phyloP scores from a whole-genome alignment of 2,888 invertebrate species.

The Mechanitis mazaeus region DNA sequence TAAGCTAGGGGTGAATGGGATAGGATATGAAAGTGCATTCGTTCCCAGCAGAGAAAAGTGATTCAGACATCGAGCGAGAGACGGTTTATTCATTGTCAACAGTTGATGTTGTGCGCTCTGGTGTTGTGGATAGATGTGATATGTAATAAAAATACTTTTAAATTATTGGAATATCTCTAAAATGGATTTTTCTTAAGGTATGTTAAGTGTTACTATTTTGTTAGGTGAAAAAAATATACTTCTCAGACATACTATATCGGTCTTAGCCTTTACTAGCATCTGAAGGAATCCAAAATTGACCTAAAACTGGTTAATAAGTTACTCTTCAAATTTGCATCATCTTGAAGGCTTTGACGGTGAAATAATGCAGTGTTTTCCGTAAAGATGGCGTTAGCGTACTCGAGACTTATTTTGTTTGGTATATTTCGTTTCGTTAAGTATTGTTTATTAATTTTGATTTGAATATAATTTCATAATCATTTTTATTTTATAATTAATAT shows the following conservation, averaged over 20 bases:
- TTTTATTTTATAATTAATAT: not conserved
- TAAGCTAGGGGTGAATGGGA: constrained; percentile 42
- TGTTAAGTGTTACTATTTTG: not conserved
- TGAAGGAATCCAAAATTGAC: not conserved
- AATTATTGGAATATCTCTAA: not conserved
- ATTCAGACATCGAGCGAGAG: constrained; percentile 50
- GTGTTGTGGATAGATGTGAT: constrained; percentile 38
- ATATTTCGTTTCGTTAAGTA: no score
- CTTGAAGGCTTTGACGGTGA: constrained; percentile 26
- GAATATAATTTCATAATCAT: not conserved
- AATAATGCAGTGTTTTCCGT: constrained; percentile 15
- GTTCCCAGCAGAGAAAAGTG: constrained; percentile 68
- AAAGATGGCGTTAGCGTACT: constrained; percentile 31
- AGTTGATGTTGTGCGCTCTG: constrained; percentile 58
- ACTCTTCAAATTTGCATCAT: not conserved
- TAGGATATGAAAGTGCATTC: constrained; percentile 46
- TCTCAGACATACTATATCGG: not conserved
- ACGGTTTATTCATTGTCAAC: constrained; percentile 51
- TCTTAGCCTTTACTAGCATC: not conserved
- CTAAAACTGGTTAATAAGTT: not conserved
- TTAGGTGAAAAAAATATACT: not conserved
- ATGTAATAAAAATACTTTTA: constrained; percentile 5
- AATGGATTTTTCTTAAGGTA: not conserved
- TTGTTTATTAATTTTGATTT: not conserved
- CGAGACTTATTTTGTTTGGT: not conserved